Base-by-base conservation (phyloP, 2,797 vertebrate species). In the Garrulus glandarius region DNA sequence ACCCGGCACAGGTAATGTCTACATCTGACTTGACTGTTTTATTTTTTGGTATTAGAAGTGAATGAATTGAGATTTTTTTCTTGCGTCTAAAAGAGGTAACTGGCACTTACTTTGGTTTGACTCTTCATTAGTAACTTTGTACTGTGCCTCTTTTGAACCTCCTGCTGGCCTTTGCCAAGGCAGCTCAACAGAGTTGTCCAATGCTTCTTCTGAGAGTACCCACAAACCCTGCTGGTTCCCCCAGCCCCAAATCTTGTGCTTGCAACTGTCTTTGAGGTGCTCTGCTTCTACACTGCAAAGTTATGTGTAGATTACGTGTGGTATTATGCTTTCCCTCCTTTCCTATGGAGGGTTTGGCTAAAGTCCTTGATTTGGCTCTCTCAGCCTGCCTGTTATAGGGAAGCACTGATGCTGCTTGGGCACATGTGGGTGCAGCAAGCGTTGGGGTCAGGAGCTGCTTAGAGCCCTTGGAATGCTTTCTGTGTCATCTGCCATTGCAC, bases 381-480 rank as follows among this genome's bases (percentile, higher is more conserved):
- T 23, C 4, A 2, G 19, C 11, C 5, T 37, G 26, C 24, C 30
- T 36, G 19, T 5, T 8, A 1, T 6, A 30, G 32, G 24, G 21
- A 60, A 5, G 29, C 6, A 3, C 20, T 11, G 18, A 9, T 8
- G 49, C 32, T 81, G 5, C 53, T 53, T 3, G 5, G 41, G 57
- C 18, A 41, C 2, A 1, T 0, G 1, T 22, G 24, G 22, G 4
- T 63, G 16, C 5, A 14, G 26, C 29, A 55, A 24, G 37, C 10
- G 6, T 4, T 67, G 26, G 23, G 16, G 6, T 60, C 13, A 67
- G 10, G 22, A 65, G 17, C 32, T 59, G 15, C 23, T 39, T 36
- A 22, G 30, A 57, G 9, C 1, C 57, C 11, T 30, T 26, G 10
- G n/a, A 9, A 6, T 12, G 16, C 26, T 30, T 14, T 1, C 18